Evolutionary conservation across 1,140 invertebrate genomes (phyloP).

Genomic region (Penaeus japonicus): DNA sequence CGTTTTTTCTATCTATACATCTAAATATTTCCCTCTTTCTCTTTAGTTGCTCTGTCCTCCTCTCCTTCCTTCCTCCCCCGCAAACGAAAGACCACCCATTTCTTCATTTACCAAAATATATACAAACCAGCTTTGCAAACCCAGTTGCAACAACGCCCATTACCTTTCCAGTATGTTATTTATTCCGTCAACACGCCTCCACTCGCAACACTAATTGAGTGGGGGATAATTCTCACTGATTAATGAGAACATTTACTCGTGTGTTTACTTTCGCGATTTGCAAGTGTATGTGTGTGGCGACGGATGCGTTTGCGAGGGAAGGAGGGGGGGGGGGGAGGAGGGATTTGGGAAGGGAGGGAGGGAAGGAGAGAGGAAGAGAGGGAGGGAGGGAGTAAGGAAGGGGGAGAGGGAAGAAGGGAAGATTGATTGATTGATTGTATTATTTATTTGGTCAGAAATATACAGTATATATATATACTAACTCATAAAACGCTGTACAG

Average conservation of each 20-base stretch:
- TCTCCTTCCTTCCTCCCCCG: neutral
- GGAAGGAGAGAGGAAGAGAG: neutral
- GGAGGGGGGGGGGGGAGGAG: neutral
- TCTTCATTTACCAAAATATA: neutral
- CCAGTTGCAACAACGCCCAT: too few relatives aligned
- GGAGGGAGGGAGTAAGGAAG: neutral
- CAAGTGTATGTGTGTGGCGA: neutral
- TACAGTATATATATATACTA: too few relatives aligned
- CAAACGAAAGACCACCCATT: neutral
- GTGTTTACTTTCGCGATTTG: too few relatives aligned
- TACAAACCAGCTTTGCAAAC: too few relatives aligned
- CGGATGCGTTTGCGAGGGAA: neutral
- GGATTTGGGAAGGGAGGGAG: neutral
- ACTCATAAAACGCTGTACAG: neutral
- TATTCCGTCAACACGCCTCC: too few relatives aligned
- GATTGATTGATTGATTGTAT: neutral
- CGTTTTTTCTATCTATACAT: neutral
- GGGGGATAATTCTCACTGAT: too few relatives aligned
- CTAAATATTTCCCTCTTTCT: neutral
- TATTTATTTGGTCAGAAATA: neutral
- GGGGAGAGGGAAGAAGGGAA: neutral
- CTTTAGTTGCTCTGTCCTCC: neutral
- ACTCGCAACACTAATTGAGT: too few relatives aligned
- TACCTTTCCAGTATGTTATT: too few relatives aligned
- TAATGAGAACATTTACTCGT: too few relatives aligned